These are phyloP conservation scores for Channa maculata DNA, from an alignment of 2,113 vertebrate species.

Conservation along the genomic window DNA sequence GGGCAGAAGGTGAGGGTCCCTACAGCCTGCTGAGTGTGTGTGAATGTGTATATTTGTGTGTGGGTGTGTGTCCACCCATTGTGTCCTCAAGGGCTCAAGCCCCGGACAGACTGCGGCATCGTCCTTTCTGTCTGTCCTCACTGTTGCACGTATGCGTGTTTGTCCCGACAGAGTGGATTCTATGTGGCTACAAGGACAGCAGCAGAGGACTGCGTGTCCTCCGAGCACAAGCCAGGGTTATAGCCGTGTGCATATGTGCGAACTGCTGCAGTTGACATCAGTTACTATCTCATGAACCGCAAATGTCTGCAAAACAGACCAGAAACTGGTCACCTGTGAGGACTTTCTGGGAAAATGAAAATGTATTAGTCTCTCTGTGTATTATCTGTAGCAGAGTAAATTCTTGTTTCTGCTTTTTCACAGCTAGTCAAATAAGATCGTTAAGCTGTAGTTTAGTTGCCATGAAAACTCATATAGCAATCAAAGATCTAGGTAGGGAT, in stretches of 20 bases:
- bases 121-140: constrained; percentile 55
- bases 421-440: constrained; percentile 53
- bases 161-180: constrained; percentile 71
- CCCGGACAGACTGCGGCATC: constrained; percentile 52
- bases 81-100: constrained; percentile 62
- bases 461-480: constrained; percentile 60
- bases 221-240: constrained; percentile 41
- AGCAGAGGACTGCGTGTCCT: constrained; percentile 67
- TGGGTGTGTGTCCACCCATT: constrained; percentile 51
- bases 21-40: constrained; percentile 55
- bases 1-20: constrained; percentile 85
- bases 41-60: constrained; percentile 32
- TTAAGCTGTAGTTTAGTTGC: constrained; percentile 59
- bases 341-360: background rate
- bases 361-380: background rate
- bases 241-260: constrained; percentile 31
- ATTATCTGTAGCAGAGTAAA: constrained; percentile 1
- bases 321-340: background rate
- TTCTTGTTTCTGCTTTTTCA: constrained; percentile 2
- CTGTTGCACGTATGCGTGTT: constrained; percentile 40
- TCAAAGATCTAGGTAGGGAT: constrained; percentile 51
- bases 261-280: constrained; percentile 16
- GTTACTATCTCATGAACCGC: background rate
- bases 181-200: constrained; percentile 63
- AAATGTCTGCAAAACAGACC: background rate